Evolutionary conservation across 2,888 invertebrate genomes (phyloP).

Genomic region (Cenopis cana): DNA sequence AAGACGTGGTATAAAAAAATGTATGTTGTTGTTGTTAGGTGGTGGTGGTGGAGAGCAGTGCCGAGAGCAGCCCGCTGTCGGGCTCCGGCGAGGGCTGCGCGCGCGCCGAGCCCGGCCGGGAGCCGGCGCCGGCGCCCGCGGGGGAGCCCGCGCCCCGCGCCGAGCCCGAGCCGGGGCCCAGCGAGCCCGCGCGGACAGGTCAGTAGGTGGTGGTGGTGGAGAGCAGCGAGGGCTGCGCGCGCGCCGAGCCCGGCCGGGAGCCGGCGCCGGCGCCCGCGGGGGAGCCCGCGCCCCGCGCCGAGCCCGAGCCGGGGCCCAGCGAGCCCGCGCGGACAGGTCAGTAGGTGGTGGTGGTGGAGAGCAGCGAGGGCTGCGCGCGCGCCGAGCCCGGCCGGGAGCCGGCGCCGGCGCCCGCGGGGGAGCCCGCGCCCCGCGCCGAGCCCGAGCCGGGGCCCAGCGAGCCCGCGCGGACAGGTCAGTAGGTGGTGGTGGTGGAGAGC

Average conservation of each 20-base stretch:
- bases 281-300: conserved; percentile 57
- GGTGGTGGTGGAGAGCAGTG: conserved; percentile 76
- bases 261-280: conserved; percentile 61
- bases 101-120: conserved; percentile 69
- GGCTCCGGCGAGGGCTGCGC: conserved; percentile 60
- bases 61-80: conserved; percentile 74
- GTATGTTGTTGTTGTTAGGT: conserved; percentile 54
- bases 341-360: conserved; percentile 75
- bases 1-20: too few species aligned
- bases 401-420: conserved; percentile 60
- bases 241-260: conserved; percentile 64
- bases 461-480: conserved; percentile 48
- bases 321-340: conserved; percentile 48
- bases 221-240: conserved; percentile 70
- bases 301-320: conserved; percentile 48
- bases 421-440: conserved; percentile 58
- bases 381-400: conserved; percentile 63
- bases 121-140: conserved; percentile 66
- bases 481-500: conserved; percentile 77
- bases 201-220: conserved; percentile 73
- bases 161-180: conserved; percentile 49
- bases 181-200: conserved; percentile 48
- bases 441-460: conserved; percentile 46
- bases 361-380: conserved; percentile 70
- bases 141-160: conserved; percentile 56